Percentiles rank a stretch among this genome's conserved stretches.
These are phyloP conservation scores for Harmothoe impar DNA, from an alignment of 2,888 invertebrate species.

Conservation along the genomic window DNA sequence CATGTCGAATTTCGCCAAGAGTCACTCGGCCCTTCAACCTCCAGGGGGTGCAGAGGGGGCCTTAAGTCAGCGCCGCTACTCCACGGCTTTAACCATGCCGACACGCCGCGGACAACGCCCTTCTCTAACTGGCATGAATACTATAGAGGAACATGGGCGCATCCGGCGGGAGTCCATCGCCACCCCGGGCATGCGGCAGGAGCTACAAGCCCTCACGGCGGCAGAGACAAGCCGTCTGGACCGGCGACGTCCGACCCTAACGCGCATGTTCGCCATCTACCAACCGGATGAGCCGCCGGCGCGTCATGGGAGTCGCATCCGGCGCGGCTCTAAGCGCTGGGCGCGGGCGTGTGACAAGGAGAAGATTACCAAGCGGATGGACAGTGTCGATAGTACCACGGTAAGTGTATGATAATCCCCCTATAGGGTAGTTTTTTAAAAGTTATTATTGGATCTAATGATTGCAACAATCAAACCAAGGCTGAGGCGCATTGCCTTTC, in stretches of 20 bases:
- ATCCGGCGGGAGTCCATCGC: conserved; percentile 59
- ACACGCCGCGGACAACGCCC: conserved; percentile 40
- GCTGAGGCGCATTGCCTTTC: no score
- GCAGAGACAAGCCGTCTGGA: conserved; percentile 38
- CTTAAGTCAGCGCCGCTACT: conserved; percentile 19
- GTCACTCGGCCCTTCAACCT: conserved; percentile 32
- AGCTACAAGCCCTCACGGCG: not conserved
- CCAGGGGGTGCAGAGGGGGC: not conserved
- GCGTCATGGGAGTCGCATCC: not conserved
- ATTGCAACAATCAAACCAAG: no score
- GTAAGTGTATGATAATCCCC: not conserved
- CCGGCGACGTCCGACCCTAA: conserved; percentile 52
- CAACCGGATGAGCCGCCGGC: conserved; percentile 31
- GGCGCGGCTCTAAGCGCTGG: conserved; percentile 52
- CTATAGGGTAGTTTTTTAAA: not conserved
- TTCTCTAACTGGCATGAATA: conserved; percentile 36
- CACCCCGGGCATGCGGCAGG: conserved; percentile 58
- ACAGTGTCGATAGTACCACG: conserved; percentile 58
- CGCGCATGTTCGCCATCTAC: conserved; percentile 58
- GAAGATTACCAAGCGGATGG: conserved; percentile 43
- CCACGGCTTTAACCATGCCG: conserved; percentile 51
- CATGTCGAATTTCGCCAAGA: conserved; percentile 50
- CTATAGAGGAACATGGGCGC: conserved; percentile 50
- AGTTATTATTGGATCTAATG: no score
- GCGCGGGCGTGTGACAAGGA: conserved; percentile 36